Evolutionary conservation across 2,113 vertebrate genomes (phyloP), one percentile per base, ranked within the genome.

Genomic region (Carettochelys insculpta): DNA sequence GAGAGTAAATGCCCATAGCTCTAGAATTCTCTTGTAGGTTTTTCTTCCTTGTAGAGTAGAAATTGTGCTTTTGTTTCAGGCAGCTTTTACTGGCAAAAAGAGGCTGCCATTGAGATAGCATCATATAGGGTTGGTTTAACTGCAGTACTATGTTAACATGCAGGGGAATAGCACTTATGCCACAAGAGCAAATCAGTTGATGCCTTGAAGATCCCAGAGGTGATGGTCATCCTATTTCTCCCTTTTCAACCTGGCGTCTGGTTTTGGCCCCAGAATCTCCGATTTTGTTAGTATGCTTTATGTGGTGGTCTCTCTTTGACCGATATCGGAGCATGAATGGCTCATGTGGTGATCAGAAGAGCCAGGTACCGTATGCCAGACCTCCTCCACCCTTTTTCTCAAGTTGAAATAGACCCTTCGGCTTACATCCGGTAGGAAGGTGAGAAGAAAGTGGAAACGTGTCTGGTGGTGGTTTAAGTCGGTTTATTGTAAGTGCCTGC

Each of bases 121-220:
- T 17, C 12, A 45, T 22, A 38, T 65, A 90, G 73, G 24, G 4
- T n/a, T 1, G 82, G 97, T 95, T 98, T 98, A 95, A 98, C 94
- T 4, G 97, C 97, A 0, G 98, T 98, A 94, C 97, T 98, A 94
- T 98, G 80, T 97, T 93, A 19, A 96, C 78, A 54, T 98, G 96
- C 43, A 96, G 97, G 77, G 98, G 97, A 68, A 97, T 92, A 89
- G 47, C 97, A 98, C 4, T 34, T 61, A 1, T 97, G 92, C 3
- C 5, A 96, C 65, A 98, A 92, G 89, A 98, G 97, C 89, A 98
- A n/a, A 96, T 84, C 98, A 98, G 96, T 98, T 98, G 65, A 98
- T 97, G 53, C 98, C 25, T 97, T 95, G 91, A 97, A 97, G 48
- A 97, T 96, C 92, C 98, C 96, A 0, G 97, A 97, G 12, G 95